Base-by-base conservation (phyloP, 2,113 vertebrate species). In the Dascyllus trimaculatus region DNA sequence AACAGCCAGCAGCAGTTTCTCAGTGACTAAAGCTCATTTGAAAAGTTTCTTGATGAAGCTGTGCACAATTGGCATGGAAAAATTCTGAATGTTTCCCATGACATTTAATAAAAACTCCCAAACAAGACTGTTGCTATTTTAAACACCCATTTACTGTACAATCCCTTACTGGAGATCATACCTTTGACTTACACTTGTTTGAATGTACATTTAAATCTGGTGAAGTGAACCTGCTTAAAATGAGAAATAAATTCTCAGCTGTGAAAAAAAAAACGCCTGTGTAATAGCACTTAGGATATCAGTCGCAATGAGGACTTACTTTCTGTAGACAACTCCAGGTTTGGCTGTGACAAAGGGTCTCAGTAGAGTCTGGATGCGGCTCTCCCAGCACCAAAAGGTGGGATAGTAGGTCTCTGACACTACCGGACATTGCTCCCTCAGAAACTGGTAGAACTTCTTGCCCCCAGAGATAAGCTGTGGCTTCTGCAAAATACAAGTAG, bases 331-430 rank as follows among this genome's bases (percentile, higher is more conserved):
- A 69, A 99, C 97, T 14, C 91, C 94, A 5, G 98, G 97, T 91
- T 97, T 97, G 59, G 96, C 95, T 11, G 97, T 97, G 88, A 99
- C 97, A 74, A 99, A 99, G 15, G 98, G 98, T 85, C 98, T 96
- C 70, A 99, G 94, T 62, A 99, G 92, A 0, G 98, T 99, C 91
- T 99, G 98, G 40, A 97, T 93, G 21, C 98, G 94, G 82, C 97
- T 96, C 93, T 99, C 98, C 97, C 97, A 99, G 96, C 98, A 99
- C 98, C 98, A 99, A 66, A 98, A 95, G 0, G 98, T 97, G 48
- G 98, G 98, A 88, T 99, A 99, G 89, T 99, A 99, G 8, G 96
- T 99, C 93, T 99, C 97, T 5, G 96, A 96, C 83, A 99, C 96
- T 54, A 99, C 96, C 0, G 98, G 98, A 81, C 98, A 99, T 90